Evolutionary conservation across 2,797 vertebrate genomes (phyloP).

Genomic region (Semaprochilodus insignis): DNA sequence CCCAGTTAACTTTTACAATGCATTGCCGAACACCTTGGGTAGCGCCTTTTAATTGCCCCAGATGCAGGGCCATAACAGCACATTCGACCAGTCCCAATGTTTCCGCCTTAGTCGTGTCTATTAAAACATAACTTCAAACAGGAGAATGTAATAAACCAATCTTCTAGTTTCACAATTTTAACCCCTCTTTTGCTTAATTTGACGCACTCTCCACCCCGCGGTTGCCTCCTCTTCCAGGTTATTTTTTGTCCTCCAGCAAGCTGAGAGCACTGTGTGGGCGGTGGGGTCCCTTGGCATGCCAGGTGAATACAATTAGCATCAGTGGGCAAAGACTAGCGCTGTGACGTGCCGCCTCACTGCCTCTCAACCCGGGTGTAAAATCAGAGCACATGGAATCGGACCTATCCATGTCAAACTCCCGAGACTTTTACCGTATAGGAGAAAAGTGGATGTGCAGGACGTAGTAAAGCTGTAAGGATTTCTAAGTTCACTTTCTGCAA

Average conservation of each 20-base stretch:
- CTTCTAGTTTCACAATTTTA: constrained; percentile 65
- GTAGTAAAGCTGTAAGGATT: neutral
- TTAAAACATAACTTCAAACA: constrained; percentile 78
- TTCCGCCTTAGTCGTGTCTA: constrained; percentile 78
- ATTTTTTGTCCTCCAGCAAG: constrained; percentile 51
- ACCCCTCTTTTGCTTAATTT: constrained; percentile 20
- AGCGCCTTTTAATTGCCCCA: constrained; percentile 78
- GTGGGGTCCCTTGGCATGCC: constrained; percentile 62
- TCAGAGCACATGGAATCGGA: constrained; percentile 65
- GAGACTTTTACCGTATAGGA: constrained; percentile 25
- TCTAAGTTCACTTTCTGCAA: too few species aligned
- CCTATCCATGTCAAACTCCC: constrained; percentile 19
- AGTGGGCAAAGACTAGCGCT: constrained; percentile 58
- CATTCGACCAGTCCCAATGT: constrained; percentile 68
- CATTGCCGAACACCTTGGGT: constrained; percentile 77
- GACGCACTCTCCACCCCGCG: neutral
- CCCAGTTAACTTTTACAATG: constrained; percentile 80
- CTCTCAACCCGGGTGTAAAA: constrained; percentile 78
- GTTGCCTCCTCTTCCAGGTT: constrained; percentile 39
- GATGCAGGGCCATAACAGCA: constrained; percentile 77
- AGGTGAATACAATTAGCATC: constrained; percentile 81
- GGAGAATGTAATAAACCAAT: constrained; percentile 70
- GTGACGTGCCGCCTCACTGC: constrained; percentile 67
- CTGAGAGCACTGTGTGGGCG: constrained; percentile 62
- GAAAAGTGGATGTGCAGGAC: constrained; percentile 25